Conservation (phyloP, 2,797 vertebrate genomes). For the Sebastes iracundus region DNA sequence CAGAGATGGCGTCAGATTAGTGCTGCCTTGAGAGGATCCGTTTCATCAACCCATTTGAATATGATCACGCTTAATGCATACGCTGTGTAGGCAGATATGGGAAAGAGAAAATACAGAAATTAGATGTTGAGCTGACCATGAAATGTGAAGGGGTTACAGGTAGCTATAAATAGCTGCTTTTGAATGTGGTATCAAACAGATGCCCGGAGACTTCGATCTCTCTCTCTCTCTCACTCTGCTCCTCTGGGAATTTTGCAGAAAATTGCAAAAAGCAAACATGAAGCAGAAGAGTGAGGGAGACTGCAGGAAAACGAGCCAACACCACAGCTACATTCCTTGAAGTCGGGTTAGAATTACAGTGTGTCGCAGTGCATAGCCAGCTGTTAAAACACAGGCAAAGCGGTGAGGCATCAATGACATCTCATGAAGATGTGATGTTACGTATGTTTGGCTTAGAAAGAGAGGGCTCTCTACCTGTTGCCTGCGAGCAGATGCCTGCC, state of each 20-base stretch:
- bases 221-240: slow-evolving; percentile 12
- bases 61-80: slow-evolving; percentile 21
- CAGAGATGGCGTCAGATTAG: slow-evolving; percentile 52
- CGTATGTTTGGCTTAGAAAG: slow-evolving; percentile 37
- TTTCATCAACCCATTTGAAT: slow-evolving; percentile 27
- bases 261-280: slow-evolving; percentile 41
- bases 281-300: slow-evolving; percentile 27
- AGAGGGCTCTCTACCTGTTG: slow-evolving; percentile 82
- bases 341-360: slow-evolving; percentile 42
- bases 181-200: slow-evolving; percentile 53
- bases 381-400: slow-evolving; percentile 51
- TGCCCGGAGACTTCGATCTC: slow-evolving; percentile 44
- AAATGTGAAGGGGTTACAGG: slow-evolving; percentile 25
- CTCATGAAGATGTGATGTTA: slow-evolving; percentile 23
- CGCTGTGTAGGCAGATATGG: not conserved
- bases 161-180: slow-evolving; percentile 62
- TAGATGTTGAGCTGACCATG: slow-evolving; percentile 34
- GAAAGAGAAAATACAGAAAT: slow-evolving; percentile 5
- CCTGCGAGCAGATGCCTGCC: slow-evolving; percentile 59
- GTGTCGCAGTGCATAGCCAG: slow-evolving; percentile 63
- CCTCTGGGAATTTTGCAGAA: slow-evolving; percentile 43
- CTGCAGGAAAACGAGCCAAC: slow-evolving; percentile 41
- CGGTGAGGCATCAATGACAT: slow-evolving; percentile 9
- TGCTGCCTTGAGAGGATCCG: slow-evolving; percentile 5
- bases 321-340: slow-evolving; percentile 32